Evolutionary conservation across 1,140 invertebrate genomes (phyloP).

Genomic region (Agrilus planipennis): DNA sequence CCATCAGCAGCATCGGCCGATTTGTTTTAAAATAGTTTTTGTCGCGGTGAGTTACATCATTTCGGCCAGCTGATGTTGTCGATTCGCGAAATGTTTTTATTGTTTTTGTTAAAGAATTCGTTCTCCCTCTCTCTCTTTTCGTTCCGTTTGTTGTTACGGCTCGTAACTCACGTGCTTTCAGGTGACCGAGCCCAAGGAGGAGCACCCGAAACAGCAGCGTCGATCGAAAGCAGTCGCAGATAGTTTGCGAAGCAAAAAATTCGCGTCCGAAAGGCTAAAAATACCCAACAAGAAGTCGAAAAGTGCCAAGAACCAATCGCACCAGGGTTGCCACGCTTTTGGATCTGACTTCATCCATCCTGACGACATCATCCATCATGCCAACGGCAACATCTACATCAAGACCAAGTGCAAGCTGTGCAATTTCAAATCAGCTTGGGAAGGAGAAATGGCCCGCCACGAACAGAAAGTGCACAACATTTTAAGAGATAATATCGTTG

Average conservation of each 20-base stretch:
- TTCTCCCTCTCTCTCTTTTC: too few relatives aligned
- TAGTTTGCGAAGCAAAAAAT: constrained; percentile 19
- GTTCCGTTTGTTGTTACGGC: too few relatives aligned
- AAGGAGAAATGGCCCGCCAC: constrained; percentile 43
- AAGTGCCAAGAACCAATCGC: constrained; percentile 6
- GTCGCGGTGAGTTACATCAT: too few relatives aligned
- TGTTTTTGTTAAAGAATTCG: too few relatives aligned
- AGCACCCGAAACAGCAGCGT: constrained; percentile 18
- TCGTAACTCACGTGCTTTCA: too few relatives aligned
- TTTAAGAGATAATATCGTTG: too few relatives aligned
- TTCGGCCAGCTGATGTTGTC: too few relatives aligned
- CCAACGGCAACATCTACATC: constrained; percentile 36
- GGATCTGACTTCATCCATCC: constrained; percentile 38
- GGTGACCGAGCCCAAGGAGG: too few relatives aligned
- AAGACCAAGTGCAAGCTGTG: constrained; percentile 32
- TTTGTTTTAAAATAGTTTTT: too few relatives aligned
- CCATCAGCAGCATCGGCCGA: too few relatives aligned
- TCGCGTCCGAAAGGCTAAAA: constrained; percentile 2
- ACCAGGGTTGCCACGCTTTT: constrained; percentile 11
- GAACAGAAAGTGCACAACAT: constrained; percentile 39
- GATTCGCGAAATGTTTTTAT: too few relatives aligned
- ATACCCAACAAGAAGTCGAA: constrained; percentile 8
- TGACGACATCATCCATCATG: constrained; percentile 37
- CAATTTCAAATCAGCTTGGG: constrained; percentile 35
- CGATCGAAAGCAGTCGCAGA: constrained; percentile 26